Evolutionary conservation across 2,113 vertebrate genomes (phyloP), one percentile per base, ranked within the genome.

Genomic region (Notothenia coriiceps): DNA sequence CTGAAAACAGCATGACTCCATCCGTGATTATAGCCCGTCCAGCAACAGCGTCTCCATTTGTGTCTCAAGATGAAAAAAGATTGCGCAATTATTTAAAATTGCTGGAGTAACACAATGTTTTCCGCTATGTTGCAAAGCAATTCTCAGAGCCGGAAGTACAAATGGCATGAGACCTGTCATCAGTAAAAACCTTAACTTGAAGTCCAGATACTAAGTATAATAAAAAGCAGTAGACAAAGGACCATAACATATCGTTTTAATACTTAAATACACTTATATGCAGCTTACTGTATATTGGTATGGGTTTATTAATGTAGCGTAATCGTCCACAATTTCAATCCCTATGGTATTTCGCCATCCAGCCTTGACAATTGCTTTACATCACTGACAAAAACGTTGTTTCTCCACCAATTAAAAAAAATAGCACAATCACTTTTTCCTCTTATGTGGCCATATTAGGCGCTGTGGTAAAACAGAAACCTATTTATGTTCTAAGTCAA

Each of bases 31-130:
- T 59, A 85, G 76, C 70, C 80, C 35, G 44, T 83, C 74, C 25
- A 17, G 51, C 44, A 43, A 7, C 74, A 22, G 70, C 2, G n/a
- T 49, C 71, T 77, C 52, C 55, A 76, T 66, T 78, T 66, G 56
- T 74, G 66, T 79, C 49, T 74, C 0, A 18, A 87, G 84, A 92
- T 89, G 84, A 81, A 79, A 79, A 70, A 82, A 89, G 86, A 93
- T 93, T 83, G 80, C 22, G 67, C 86, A 75, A 87, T 93, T 91
- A 94, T 93, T 91, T 74, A 88, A 90, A 93, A 91, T 85, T 10
- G 76, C 61, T 35, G 17, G 77, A 68, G 71, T 85, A 80, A 86
- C 69, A 74, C 65, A 75, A 79, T 78, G 50, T 90, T 83, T 92
- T 91, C 79, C 79, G n/a, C 76, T 49, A 61, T 74, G 70, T 70